These are phyloP conservation scores for Taeniopygia guttata DNA, from an alignment of 2,797 vertebrate species.

Conservation along the genomic window DNA sequence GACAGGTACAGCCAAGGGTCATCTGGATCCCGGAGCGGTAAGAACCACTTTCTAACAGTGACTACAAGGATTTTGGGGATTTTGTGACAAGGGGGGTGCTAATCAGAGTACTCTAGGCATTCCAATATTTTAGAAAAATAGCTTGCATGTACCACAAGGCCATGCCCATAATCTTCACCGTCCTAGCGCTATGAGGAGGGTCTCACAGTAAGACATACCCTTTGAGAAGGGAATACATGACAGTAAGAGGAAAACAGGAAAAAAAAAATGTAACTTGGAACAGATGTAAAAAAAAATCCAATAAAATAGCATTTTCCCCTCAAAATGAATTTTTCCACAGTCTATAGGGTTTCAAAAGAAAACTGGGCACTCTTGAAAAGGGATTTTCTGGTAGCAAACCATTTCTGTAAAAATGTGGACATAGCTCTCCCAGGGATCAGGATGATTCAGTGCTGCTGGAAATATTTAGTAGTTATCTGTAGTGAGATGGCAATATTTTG, in stretches of 20 bases:
- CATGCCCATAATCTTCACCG: neutral
- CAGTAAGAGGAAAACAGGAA: neutral
- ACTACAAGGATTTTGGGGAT: neutral
- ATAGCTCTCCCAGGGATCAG: neutral
- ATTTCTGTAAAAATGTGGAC: neutral
- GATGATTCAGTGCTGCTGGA: constrained; percentile 31
- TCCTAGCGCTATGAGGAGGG: neutral
- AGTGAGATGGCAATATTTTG: constrained; percentile 31
- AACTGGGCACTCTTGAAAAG: neutral
- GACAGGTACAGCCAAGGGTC: neutral
- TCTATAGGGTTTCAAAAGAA: neutral
- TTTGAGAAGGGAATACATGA: neutral
- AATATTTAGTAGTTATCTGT: constrained; percentile 37
- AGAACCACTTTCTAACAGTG: neutral
- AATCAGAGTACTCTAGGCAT: neutral
- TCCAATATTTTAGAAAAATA: neutral
- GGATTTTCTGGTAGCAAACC: constrained; percentile 26
- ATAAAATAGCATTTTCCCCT: neutral
- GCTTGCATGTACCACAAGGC: neutral
- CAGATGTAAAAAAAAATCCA: neutral
- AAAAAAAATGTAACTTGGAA: neutral
- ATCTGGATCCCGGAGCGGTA: fast-evolving
- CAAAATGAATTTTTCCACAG: neutral
- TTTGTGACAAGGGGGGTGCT: neutral
- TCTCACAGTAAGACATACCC: neutral